Base-by-base conservation (phyloP, 2,888 invertebrate genomes). In the Elaeidobius kamerunicus region DNA sequence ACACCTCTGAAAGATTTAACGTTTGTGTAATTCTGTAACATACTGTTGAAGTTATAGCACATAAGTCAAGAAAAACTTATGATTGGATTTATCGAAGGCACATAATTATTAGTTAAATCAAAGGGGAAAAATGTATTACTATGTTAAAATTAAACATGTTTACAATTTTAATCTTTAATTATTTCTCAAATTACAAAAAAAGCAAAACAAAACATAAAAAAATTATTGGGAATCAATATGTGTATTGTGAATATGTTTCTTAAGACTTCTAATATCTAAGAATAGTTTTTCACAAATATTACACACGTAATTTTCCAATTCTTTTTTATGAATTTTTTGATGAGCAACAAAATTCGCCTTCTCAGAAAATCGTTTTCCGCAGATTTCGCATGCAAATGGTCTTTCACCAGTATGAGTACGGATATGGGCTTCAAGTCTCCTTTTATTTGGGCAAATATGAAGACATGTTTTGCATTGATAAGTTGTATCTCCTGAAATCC, bases 331-430 rank as follows among this genome's bases (percentile, higher is more conserved):
- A 7, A 55, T 49, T 32, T 43, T 48, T 3, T 16, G 17, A 35
- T 55, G 55, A 9, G 32, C 45, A 5, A 16, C 3, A 39, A 50
- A 27, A 23, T 55, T 50, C 3, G 38, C 45, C 14, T 55, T 55
- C 20, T 55, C 50, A 6, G 51, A 35, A 52, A 69, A 69, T 32
- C 64, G 61, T 56, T 61, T 63, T 2, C 64, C 65, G 55, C 71
- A 71, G 23, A 66, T 55, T 18, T 63, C 57, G 58, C 71, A 71
- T 17, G 63, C 45, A 49, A 61, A 65, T 1, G 66, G 70, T 58
- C 69, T 70, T 57, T 70, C 71, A 5, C 69, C 69, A 3, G 71
- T 70, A 48, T 71, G 71, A 12, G 62, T 68, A 15, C 70, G 20
- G 27, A 46, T 20, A 32, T 55, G 55, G 12, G 40, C 46, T 15